Evolutionary conservation across 2,113 vertebrate species (phyloP).

Genomic region (Oreochromis niloticus): DNA sequence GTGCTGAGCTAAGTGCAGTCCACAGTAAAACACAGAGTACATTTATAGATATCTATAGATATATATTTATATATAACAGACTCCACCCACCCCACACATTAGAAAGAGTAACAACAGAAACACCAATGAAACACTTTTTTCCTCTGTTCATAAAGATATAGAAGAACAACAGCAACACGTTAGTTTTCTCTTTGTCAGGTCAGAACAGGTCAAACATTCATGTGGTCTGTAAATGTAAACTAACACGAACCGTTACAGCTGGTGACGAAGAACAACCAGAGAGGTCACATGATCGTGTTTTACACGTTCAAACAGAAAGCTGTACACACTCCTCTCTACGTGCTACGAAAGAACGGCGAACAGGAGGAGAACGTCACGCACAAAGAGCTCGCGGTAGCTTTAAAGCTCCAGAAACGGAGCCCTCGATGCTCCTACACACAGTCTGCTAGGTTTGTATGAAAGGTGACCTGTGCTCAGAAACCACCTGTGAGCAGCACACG

Average conservation of each 20-base stretch:
- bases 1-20: constrained; percentile 26
- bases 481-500: neutral
- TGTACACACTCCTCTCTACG: constrained; percentile 1
- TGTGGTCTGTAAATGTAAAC: constrained; percentile 72
- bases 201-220: constrained; percentile 65
- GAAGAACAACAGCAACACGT: constrained; percentile 41
- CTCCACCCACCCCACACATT: neutral
- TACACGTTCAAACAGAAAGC: neutral
- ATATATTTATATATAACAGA: constrained; percentile 10
- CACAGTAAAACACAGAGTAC: constrained; percentile 23
- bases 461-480: constrained; percentile 20
- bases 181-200: constrained; percentile 16
- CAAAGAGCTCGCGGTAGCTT: constrained; percentile 22
- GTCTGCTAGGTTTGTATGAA: constrained; percentile 24
- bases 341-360: constrained; percentile 44
- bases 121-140: constrained; percentile 30
- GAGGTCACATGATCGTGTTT: neutral
- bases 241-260: neutral
- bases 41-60: neutral
- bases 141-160: constrained; percentile 9
- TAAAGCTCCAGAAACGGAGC: neutral
- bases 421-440: constrained; percentile 19
- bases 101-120: constrained; percentile 20
- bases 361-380: constrained; percentile 33
- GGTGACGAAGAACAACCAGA: neutral